Conservation (phyloP, 2,888 invertebrate species). For the Nasonovia ribisnigri region DNA sequence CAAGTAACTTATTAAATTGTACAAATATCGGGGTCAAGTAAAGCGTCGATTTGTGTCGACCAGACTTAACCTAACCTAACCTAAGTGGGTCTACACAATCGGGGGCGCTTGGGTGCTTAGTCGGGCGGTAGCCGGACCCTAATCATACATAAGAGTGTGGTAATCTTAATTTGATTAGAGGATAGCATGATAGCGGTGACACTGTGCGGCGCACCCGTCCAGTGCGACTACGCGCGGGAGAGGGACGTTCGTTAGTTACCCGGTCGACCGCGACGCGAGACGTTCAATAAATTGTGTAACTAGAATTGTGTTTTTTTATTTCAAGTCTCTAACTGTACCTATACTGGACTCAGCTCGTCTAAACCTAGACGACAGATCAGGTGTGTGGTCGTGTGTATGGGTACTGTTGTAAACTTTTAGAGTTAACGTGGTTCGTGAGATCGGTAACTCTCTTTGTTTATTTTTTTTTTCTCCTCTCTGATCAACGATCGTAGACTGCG, state of each 20-base stretch:
- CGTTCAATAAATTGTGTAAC: background rate
- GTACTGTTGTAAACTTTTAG: constrained; percentile 24
- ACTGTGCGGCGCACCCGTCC: background rate
- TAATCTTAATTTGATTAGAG: background rate
- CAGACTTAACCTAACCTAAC: too few relatives aligned
- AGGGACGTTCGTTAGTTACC: background rate
- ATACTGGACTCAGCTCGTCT: background rate
- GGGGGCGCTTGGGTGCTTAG: too few relatives aligned
- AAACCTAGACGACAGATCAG: background rate
- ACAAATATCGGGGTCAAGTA: too few relatives aligned
- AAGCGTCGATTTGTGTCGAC: too few relatives aligned
- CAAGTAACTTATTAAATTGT: too few relatives aligned
- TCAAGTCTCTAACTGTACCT: background rate
- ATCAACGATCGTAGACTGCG: background rate
- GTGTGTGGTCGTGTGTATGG: background rate
- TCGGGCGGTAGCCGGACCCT: too few relatives aligned
- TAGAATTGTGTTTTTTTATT: background rate
- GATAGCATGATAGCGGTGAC: background rate
- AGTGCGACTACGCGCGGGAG: constrained; percentile 3
- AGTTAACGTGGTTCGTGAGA: constrained; percentile 1
- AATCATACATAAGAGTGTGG: too few relatives aligned
- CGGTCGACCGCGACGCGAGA: background rate
- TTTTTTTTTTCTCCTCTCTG: background rate
- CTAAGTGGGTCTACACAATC: too few relatives aligned
- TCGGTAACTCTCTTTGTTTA: background rate